Conservation (phyloP, 2,113 vertebrate genomes). For the Plectropomus leopardus region DNA sequence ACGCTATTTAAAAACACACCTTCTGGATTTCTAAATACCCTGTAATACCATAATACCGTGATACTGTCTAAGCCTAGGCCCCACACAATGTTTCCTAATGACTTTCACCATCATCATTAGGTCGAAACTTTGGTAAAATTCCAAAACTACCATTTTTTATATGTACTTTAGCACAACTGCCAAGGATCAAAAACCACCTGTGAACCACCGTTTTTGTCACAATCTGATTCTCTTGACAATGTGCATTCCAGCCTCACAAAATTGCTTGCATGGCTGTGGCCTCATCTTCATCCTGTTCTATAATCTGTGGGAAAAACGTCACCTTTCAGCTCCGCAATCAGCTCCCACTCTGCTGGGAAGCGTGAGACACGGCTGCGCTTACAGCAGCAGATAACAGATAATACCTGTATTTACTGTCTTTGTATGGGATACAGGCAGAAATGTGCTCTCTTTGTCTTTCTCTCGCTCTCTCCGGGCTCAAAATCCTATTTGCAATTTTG, state of each 20-base stretch:
- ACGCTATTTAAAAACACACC: no score
- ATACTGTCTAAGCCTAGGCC: no score
- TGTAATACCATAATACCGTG: no score
- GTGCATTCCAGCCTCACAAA: background rate
- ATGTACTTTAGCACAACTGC: no score
- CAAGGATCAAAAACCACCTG: background rate
- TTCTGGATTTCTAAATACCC: no score
- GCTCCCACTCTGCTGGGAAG: background rate
- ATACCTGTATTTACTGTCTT: conserved; percentile 39
- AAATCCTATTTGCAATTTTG: conserved; percentile 2
- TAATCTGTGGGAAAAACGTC: conserved; percentile 6
- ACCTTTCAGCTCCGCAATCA: conserved; percentile 15
- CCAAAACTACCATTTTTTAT: background rate
- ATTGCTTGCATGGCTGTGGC: background rate
- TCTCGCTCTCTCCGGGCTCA: background rate
- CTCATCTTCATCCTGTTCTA: background rate
- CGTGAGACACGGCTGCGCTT: conserved; percentile 7
- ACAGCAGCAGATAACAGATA: conserved; percentile 21
- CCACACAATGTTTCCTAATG: background rate
- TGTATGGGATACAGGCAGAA: background rate
- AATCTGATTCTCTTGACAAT: background rate
- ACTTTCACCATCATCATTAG: background rate
- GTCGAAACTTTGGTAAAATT: no score
- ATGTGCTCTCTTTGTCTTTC: background rate
- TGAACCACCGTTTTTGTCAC: background rate